Percentiles rank a stretch among this genome's conserved stretches.
Conservation (phyloP, 2,113 vertebrate species). For the Petromus typicus region DNA sequence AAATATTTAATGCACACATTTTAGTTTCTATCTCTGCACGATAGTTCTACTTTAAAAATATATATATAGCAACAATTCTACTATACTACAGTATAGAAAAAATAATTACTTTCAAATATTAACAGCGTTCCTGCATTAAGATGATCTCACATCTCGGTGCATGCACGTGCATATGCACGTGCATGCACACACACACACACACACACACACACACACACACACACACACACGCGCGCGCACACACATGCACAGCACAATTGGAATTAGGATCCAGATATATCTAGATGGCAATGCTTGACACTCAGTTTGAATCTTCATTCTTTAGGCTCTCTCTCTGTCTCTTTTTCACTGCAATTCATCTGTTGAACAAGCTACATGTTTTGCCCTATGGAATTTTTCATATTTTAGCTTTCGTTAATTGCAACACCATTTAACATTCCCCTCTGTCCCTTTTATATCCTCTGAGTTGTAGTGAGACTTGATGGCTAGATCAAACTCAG, state of each 20-base stretch:
- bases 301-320: neutral
- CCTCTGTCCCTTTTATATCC: neutral
- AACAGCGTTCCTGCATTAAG: neutral
- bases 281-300: neutral
- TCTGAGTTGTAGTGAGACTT: neutral
- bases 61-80: neutral
- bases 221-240: too few relatives aligned
- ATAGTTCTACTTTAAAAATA: conserved; percentile 18
- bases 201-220: neutral
- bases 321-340: neutral
- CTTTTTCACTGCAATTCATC: neutral
- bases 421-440: neutral
- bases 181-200: too few relatives aligned
- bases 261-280: conserved; percentile 14
- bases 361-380: neutral
- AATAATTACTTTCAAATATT: conserved; percentile 7
- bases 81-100: neutral
- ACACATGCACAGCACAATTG: neutral
- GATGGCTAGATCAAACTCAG: neutral
- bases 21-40: neutral
- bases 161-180: too few relatives aligned
- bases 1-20: neutral
- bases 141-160: neutral
- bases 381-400: neutral
- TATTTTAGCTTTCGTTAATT: neutral